Evolutionary conservation across 2,888 invertebrate genomes (phyloP).

Genomic region (Leptarthrus brevirostris): DNA sequence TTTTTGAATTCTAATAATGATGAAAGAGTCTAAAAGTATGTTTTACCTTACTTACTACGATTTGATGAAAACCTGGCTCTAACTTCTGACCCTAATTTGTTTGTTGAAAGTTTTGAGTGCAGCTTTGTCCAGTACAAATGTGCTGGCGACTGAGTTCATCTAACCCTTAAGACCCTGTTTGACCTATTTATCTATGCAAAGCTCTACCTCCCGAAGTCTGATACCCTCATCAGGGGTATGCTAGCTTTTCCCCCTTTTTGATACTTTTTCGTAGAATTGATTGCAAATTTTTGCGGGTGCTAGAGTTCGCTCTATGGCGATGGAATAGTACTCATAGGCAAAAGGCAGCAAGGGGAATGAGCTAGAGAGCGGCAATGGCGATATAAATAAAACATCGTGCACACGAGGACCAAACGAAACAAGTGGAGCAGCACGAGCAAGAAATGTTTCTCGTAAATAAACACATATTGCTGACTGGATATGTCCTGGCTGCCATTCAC

Average conservation of each 20-base stretch:
- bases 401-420: constrained; percentile 18
- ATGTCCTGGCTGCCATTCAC: constrained; percentile 49
- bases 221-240: neutral
- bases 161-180: neutral
- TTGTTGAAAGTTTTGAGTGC: too few species aligned
- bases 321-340: neutral
- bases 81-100: too few species aligned
- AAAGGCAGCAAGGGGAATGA: neutral
- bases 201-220: neutral
- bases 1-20: too few species aligned
- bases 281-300: constrained; percentile 26
- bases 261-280: constrained; percentile 9
- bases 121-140: too few species aligned
- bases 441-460: constrained; percentile 49
- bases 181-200: constrained; percentile 23
- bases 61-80: too few species aligned
- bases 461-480: constrained; percentile 54
- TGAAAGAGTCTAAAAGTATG: too few species aligned
- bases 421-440: constrained; percentile 33
- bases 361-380: neutral
- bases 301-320: neutral
- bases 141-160: too few species aligned
- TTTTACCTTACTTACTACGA: too few species aligned
- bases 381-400: constrained; percentile 16
- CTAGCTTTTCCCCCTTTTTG: too few species aligned